Evolutionary conservation across 2,888 invertebrate genomes (phyloP).

Genomic region (Zaprionus lineosus): DNA sequence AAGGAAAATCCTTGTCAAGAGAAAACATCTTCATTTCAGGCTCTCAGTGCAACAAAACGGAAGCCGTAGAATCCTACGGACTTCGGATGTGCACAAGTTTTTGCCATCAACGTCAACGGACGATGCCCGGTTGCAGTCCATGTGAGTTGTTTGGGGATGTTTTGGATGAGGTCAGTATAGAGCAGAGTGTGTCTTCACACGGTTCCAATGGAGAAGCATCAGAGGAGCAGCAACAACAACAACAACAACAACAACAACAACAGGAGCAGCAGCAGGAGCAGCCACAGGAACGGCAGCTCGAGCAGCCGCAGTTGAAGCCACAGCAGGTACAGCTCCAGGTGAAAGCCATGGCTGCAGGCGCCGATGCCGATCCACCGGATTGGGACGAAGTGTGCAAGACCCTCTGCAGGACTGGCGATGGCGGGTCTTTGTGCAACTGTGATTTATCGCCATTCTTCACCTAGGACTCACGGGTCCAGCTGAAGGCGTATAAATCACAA

Average conservation of each 20-base stretch:
- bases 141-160: slow-evolving; percentile 59
- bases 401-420: slow-evolving; percentile 87
- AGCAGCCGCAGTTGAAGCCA: background rate
- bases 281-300: no score
- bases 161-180: slow-evolving; percentile 46
- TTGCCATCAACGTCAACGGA: slow-evolving; percentile 67
- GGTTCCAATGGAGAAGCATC: slow-evolving; percentile 31
- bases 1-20: no score
- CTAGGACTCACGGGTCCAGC: slow-evolving; percentile 28
- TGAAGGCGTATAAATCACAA: slow-evolving; percentile 64
- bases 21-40: slow-evolving; percentile 14
- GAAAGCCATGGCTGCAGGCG: background rate
- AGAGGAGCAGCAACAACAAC: no score
- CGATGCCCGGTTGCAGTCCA: slow-evolving; percentile 79
- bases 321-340: background rate
- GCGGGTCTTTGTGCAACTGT: slow-evolving; percentile 90
- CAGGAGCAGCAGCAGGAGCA: background rate
- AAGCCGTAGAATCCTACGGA: slow-evolving; percentile 23
- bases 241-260: no score
- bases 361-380: slow-evolving; percentile 78
- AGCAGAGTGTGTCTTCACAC: slow-evolving; percentile 50
- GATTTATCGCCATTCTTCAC: slow-evolving; percentile 86
- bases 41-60: slow-evolving; percentile 14
- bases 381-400: slow-evolving; percentile 87
- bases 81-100: slow-evolving; percentile 73